A percentile compares a stretch with the other conserved stretches of the same genome.
These are phyloP conservation scores for Malurus leucopterus DNA, from an alignment of 2,797 vertebrate genomes.

Conservation along the genomic window DNA sequence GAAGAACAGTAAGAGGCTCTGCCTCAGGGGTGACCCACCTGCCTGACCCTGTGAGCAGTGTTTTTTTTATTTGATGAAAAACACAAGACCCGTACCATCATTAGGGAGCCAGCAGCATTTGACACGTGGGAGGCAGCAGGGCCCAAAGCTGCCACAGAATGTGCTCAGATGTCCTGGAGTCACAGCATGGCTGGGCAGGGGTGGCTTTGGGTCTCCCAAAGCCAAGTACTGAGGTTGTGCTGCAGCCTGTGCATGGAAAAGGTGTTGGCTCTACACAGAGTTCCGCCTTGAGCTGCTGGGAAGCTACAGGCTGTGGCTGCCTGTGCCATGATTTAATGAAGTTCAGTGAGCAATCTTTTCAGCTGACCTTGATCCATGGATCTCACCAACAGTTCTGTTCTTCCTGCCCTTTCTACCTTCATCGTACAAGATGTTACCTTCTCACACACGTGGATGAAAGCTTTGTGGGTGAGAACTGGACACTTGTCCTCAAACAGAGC, in stretches of 20 bases:
- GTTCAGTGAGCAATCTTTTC: background rate
- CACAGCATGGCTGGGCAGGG: background rate
- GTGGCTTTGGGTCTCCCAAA: background rate
- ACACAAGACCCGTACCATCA: rapidly evolving
- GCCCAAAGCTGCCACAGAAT: background rate
- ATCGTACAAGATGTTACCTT: background rate
- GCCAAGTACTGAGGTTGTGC: background rate
- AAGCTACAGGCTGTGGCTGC: background rate
- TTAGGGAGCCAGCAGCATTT: background rate
- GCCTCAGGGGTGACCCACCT: background rate
- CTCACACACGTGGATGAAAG: background rate
- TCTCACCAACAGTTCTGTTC: background rate
- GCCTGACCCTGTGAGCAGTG: background rate
- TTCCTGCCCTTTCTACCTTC: background rate
- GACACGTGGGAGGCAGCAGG: background rate
- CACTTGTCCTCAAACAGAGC: background rate
- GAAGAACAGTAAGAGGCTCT: background rate
- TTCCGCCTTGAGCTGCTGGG: background rate
- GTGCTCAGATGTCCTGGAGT: background rate
- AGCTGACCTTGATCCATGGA: background rate
- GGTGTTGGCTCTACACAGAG: background rate
- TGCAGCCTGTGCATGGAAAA: background rate
- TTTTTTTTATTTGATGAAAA: background rate
- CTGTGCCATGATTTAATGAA: background rate
- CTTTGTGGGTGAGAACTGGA: background rate